These are phyloP conservation scores for Drosophila carrolli DNA, from an alignment of 1,140 invertebrate species.

Conservation along the genomic window DNA sequence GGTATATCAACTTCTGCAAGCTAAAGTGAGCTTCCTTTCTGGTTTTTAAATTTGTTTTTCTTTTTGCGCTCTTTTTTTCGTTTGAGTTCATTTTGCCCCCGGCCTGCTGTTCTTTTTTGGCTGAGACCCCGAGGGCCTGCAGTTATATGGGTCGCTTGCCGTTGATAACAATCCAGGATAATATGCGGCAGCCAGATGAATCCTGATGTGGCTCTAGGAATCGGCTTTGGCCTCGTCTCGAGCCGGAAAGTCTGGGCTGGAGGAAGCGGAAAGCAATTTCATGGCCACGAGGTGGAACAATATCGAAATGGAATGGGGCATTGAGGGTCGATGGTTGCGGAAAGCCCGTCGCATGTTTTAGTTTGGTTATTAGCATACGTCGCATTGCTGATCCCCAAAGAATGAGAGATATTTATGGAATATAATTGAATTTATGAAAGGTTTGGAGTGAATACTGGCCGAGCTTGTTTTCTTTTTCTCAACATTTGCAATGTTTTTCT, in stretches of 20 bases:
- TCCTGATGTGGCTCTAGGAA: slow-evolving; percentile 40
- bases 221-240: slow-evolving; percentile 23
- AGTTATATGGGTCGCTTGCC: slow-evolving; percentile 78
- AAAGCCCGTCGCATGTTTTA: slow-evolving; percentile 1
- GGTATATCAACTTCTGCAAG: not conserved
- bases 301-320: slow-evolving; percentile 12
- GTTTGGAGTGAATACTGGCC: no score
- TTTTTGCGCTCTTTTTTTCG: slow-evolving; percentile 47
- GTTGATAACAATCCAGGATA: slow-evolving; percentile 67
- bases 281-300: slow-evolving; percentile 73
- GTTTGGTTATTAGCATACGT: slow-evolving; percentile 20
- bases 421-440: not conserved
- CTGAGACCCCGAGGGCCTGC: slow-evolving; percentile 34
- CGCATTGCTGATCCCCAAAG: not conserved
- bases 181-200: slow-evolving; percentile 51
- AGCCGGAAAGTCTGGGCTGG: slow-evolving; percentile 5
- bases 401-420: not conserved
- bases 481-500: not conserved
- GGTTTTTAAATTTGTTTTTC: slow-evolving; percentile 63
- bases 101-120: slow-evolving; percentile 40
- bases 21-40: not conserved
- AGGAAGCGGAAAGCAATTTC: slow-evolving; percentile 68
- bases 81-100: slow-evolving; percentile 71
- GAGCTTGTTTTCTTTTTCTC: no score
- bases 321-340: slow-evolving; percentile 10